Percentiles rank a stretch among this genome's conserved stretches.
phyloP scores from a whole-genome alignment of 1,140 invertebrate species.

The Magallana angulata region DNA sequence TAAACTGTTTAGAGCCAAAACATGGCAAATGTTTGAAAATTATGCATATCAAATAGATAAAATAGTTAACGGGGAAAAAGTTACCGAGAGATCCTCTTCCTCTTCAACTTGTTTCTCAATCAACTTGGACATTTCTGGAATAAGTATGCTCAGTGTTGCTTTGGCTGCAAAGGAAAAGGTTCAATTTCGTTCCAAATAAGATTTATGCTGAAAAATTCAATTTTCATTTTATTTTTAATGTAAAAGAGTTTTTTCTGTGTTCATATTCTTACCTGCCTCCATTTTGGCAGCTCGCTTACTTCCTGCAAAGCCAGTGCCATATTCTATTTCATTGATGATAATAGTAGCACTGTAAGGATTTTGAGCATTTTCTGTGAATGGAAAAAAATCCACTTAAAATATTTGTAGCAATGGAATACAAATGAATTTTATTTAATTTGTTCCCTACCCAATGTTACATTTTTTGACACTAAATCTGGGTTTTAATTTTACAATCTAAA shows the following conservation, averaged over 20 bases:
- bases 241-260: background rate
- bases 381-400: conserved; percentile 18
- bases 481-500: too few relatives aligned
- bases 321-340: conserved; percentile 93
- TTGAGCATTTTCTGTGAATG: conserved; percentile 89
- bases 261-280: conserved; percentile 83
- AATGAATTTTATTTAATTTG: too few relatives aligned
- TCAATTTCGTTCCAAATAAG: background rate
- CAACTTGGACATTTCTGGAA: conserved; percentile 93
- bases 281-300: conserved; percentile 97
- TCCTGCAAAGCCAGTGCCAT: conserved; percentile 93
- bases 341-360: conserved; percentile 96
- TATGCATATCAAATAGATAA: too few relatives aligned
- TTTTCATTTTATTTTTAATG: too few relatives aligned
- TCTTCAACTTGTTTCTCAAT: conserved; percentile 70
- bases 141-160: conserved; percentile 93
- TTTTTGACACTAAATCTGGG: too few relatives aligned
- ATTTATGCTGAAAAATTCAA: too few relatives aligned
- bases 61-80: conserved; percentile 1
- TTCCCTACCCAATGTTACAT: too few relatives aligned
- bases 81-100: conserved; percentile 70
- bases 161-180: conserved; percentile 82
- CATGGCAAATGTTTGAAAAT: too few relatives aligned
- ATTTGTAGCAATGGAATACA: background rate
- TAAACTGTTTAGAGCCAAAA: too few relatives aligned